Evolutionary conservation across 2,797 vertebrate genomes (phyloP).

Genomic region (Silurus aristotelis): DNA sequence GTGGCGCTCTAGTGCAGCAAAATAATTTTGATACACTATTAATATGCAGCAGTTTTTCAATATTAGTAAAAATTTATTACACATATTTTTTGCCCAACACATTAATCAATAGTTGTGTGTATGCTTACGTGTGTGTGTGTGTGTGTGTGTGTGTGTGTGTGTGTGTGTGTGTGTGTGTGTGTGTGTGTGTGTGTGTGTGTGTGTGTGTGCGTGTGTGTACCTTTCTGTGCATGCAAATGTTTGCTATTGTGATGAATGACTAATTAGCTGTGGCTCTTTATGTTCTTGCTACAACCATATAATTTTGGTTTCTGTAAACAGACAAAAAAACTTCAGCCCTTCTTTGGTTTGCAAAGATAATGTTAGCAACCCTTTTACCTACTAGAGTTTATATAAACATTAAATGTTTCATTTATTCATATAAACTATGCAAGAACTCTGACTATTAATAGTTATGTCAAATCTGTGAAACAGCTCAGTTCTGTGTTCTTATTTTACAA

Average conservation of each 20-base stretch:
- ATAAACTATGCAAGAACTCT: too few relatives aligned
- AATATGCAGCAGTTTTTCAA: neutral
- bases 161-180: neutral
- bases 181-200: too few relatives aligned
- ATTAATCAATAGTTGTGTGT: too few relatives aligned
- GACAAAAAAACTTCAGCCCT: neutral
- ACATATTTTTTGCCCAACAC: neutral
- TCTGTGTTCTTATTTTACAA: neutral
- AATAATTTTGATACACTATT: neutral
- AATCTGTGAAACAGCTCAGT: neutral
- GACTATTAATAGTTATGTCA: neutral
- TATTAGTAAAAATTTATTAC: neutral
- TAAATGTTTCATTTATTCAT: too few relatives aligned
- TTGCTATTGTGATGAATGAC: neutral
- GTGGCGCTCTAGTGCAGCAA: neutral
- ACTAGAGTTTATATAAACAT: too few relatives aligned
- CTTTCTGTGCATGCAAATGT: neutral
- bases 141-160: too few relatives aligned
- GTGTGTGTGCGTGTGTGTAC: too few relatives aligned
- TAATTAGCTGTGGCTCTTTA: neutral
- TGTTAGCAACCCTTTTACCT: neutral
- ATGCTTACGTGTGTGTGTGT: neutral
- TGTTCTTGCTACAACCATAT: neutral
- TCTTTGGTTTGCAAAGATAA: neutral
- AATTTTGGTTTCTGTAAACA: neutral